Evolutionary conservation across 2,113 vertebrate genomes (phyloP), one percentile per base, ranked within the genome.

Genomic region (Brachyistius frenatus): DNA sequence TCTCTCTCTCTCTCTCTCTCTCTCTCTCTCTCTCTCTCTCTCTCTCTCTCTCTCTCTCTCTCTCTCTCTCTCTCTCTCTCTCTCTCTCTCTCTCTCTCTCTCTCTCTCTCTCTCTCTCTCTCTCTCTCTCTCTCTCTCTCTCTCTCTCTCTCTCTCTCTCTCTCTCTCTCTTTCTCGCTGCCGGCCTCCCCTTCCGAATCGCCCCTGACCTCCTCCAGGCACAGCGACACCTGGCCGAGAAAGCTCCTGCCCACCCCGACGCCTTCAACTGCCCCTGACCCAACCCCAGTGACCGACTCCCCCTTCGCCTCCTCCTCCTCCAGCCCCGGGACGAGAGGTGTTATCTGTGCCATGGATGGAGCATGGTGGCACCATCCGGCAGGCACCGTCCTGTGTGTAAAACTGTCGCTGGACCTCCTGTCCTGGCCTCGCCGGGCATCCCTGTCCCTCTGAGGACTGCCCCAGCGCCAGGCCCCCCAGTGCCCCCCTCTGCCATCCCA

Each of bases 401-500:
- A 88, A 3, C 83, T 72, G 53, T 86, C 84, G 76, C 85, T 82
- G 83, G 79, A 85, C 71, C 81, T 80, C 76, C 86, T 84, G 64
- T 86, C 86, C 72, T 84, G 80, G 23, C 23, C 23, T 60, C 60
- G 66, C 35, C 11, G 66, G 66, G 69, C 13, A 30, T 36, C 74
- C 73, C 72, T 63, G 66, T 90, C 86, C 75, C 86, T 85, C 82
- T 89, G 91, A 30, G 91, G 90, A 52, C 89, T 91, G 78, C 91
- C 80, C 87, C 85, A 90, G 63, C 89, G 89, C 90, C 90, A 90
- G 78, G 89, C 91, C 66, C 89, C 91, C 92, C 90, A 88, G 75
- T 80, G 85, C 73, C 92, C 91, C 84, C 90, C 91, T 70, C 88
- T 78, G 87, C 91, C 93, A 92, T 91, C 93, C 91, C 91, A 92